phyloP scores from a whole-genome alignment of 37 sponge, comb jelly and placozoan species.

The Mnemiopsis leidyi region DNA sequence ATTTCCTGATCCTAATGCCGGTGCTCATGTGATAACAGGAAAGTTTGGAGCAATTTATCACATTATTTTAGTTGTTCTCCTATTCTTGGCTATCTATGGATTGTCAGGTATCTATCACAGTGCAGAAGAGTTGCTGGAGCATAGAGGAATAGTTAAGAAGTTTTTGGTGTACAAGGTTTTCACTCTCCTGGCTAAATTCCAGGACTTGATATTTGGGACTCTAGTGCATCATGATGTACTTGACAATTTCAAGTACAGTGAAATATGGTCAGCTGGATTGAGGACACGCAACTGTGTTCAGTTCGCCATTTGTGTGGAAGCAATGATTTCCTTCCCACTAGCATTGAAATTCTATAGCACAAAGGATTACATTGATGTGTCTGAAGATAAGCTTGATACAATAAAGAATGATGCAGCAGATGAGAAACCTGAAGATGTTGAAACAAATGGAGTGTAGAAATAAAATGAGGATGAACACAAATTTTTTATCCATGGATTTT shows the following conservation, averaged over 20 bases:
- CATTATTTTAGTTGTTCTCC: neutral
- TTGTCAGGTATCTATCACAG: constrained; percentile 54
- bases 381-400: no score
- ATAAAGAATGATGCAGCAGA: no score
- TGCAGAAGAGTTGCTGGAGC: neutral
- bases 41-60: constrained; percentile 11
- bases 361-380: neutral
- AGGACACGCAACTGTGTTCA: neutral
- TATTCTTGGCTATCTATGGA: constrained; percentile 28
- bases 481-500: no score
- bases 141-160: constrained; percentile 41
- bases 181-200: neutral
- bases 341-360: neutral
- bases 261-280: neutral
- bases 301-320: constrained; percentile 27
- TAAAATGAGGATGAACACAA: no score
- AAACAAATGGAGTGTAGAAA: no score
- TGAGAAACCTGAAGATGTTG: no score
- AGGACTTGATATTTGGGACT: constrained; percentile 3
- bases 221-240: constrained; percentile 29
- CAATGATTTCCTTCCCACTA: constrained; percentile 37
- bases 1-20: neutral
- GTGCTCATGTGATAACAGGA: constrained; percentile 1
- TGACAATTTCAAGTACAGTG: constrained; percentile 38
- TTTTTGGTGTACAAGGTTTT: constrained; percentile 58